Percentiles rank a stretch among this genome's conserved stretches.
phyloP scores from a whole-genome alignment of 2,113 vertebrate species.

The Scartelaos histophorus region DNA sequence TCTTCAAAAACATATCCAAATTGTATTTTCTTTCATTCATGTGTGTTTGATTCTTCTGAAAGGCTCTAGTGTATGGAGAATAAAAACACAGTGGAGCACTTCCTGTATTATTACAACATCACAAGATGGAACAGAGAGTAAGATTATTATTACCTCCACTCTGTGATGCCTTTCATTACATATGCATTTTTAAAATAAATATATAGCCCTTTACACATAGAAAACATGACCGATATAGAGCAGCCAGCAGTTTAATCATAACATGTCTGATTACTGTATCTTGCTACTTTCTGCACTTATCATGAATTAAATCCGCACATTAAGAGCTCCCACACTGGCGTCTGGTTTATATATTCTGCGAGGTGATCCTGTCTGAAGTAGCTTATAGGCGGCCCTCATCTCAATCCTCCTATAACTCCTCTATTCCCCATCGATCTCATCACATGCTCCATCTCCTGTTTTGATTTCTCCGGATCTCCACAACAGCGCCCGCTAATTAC shows the following conservation, averaged over 20 bases:
- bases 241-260: not conserved
- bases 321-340: constrained; percentile 6
- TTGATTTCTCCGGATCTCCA: constrained; percentile 34
- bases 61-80: too few species aligned
- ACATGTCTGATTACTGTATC: constrained; percentile 1
- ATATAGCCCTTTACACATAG: not conserved
- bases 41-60: too few species aligned
- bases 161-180: not conserved
- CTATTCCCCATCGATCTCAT: constrained; percentile 55
- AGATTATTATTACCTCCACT: not conserved
- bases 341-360: constrained; percentile 49
- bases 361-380: constrained; percentile 37
- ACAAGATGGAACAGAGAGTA: not conserved
- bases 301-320: not conserved
- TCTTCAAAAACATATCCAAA: too few species aligned
- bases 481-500: constrained; percentile 48
- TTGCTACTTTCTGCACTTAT: not conserved
- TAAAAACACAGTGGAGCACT: too few species aligned
- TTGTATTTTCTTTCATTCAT: too few species aligned
- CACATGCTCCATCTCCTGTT: constrained; percentile 40
- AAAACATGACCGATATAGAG: not conserved
- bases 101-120: too few species aligned
- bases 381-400: constrained; percentile 32
- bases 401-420: constrained; percentile 44
- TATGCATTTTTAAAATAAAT: not conserved